Evolutionary conservation across 1,140 invertebrate species (phyloP).

Genomic region (Palaemon carinicauda): DNA sequence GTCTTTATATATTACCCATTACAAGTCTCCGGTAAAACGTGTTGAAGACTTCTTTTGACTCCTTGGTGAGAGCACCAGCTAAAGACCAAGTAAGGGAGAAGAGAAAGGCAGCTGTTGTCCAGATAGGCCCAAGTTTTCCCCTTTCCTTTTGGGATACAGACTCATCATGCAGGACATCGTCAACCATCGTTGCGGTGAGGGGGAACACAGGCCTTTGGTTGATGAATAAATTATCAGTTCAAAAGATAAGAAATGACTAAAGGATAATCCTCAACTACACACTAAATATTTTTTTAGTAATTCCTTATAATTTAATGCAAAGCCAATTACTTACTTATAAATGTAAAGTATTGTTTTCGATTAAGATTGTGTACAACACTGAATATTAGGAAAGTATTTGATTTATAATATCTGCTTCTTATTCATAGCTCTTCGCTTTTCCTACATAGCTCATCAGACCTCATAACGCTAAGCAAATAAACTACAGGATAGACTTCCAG

Average conservation of each 20-base stretch:
- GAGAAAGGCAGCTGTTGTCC: slow-evolving; percentile 56
- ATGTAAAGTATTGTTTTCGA: no score
- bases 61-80: slow-evolving; percentile 13
- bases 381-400: no score
- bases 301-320: no score
- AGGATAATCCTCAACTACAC: neutral
- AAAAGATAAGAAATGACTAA: neutral
- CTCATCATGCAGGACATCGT: slow-evolving; percentile 73
- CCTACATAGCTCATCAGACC: no score
- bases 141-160: slow-evolving; percentile 62
- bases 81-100: slow-evolving; percentile 45
- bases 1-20: slow-evolving; percentile 10
- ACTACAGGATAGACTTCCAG: no score
- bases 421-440: no score
- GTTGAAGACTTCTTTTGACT: slow-evolving; percentile 36
- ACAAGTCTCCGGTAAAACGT: slow-evolving; percentile 63
- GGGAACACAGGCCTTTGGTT: slow-evolving; percentile 72
- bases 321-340: no score
- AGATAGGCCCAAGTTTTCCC: slow-evolving; percentile 35
- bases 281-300: no score
- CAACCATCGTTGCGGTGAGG: slow-evolving; percentile 80
- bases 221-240: neutral
- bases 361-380: no score
- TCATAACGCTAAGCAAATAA: no score
- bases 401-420: no score